These are phyloP conservation scores for Tyrannus savana DNA, from an alignment of 2,113 vertebrate species.

Conservation along the genomic window DNA sequence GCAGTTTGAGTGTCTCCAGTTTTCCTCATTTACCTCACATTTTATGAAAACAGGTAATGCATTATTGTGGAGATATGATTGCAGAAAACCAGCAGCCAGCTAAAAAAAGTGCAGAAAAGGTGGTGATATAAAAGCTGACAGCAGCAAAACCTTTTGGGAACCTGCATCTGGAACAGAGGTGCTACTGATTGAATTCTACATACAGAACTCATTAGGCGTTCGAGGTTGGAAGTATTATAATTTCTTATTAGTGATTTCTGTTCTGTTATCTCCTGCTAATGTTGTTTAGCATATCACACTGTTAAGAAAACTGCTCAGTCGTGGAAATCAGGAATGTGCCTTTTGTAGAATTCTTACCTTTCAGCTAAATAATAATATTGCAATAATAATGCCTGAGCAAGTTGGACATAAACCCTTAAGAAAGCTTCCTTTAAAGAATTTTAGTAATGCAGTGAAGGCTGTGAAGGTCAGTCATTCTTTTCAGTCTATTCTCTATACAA, in stretches of 20 bases:
- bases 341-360: neutral
- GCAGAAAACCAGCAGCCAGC: neutral
- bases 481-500: neutral
- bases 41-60: neutral
- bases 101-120: neutral
- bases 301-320: neutral
- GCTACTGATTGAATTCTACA: neutral
- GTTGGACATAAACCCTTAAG: neutral
- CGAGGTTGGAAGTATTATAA: neutral
- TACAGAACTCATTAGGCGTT: accelerated
- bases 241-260: neutral
- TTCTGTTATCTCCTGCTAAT: neutral
- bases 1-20: neutral
- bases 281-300: neutral
- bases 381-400: neutral
- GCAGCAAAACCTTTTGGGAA: neutral
- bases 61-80: neutral
- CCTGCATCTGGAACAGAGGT: neutral
- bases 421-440: neutral
- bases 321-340: neutral
- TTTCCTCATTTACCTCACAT: neutral
- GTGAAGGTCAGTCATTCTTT: neutral
- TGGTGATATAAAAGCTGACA: neutral
- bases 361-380: neutral
- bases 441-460: neutral